A percentile compares a stretch with the other conserved stretches of the same genome.
phyloP scores from a whole-genome alignment of 2,113 vertebrate genomes.

The Aplodontia rufa region DNA sequence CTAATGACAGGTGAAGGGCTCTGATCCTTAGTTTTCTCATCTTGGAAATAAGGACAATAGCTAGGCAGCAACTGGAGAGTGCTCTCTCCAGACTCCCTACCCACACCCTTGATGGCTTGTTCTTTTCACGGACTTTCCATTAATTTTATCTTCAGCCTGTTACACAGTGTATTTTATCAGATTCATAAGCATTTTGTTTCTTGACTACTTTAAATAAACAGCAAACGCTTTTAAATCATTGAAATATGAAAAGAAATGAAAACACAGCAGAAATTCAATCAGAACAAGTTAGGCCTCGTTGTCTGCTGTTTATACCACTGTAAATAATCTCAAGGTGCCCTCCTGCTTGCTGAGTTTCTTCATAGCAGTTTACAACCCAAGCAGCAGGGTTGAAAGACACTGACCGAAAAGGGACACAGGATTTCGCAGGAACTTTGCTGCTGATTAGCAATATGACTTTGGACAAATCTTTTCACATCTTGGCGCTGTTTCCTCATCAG shows the following conservation, averaged over 20 bases:
- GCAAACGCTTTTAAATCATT: background rate
- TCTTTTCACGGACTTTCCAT: background rate
- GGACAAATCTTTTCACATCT: constrained; percentile 46
- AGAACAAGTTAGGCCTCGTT: background rate
- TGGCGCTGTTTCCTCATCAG: constrained; percentile 66
- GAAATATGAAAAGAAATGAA: constrained; percentile 42
- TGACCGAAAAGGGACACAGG: background rate
- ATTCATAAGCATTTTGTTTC: constrained; percentile 10
- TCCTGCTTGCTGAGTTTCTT: background rate
- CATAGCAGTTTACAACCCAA: fast-evolving
- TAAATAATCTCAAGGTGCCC: constrained; percentile 27
- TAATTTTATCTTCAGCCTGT: constrained; percentile 1
- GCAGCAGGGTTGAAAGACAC: background rate
- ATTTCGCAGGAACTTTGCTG: constrained; percentile 1
- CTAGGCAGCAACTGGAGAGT: fast-evolving
- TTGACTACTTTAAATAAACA: background rate
- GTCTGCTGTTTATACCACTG: background rate
- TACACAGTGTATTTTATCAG: background rate
- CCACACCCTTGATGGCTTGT: background rate
- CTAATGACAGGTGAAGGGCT: background rate
- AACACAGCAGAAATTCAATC: constrained; percentile 38
- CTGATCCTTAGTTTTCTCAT: background rate
- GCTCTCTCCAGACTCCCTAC: background rate
- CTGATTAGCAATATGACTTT: constrained; percentile 62
- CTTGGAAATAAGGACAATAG: background rate